A percentile compares a stretch with the other conserved stretches of the same genome.
Conservation (phyloP, 2,888 invertebrate species). For the Marasmarcha lunaedactyla region DNA sequence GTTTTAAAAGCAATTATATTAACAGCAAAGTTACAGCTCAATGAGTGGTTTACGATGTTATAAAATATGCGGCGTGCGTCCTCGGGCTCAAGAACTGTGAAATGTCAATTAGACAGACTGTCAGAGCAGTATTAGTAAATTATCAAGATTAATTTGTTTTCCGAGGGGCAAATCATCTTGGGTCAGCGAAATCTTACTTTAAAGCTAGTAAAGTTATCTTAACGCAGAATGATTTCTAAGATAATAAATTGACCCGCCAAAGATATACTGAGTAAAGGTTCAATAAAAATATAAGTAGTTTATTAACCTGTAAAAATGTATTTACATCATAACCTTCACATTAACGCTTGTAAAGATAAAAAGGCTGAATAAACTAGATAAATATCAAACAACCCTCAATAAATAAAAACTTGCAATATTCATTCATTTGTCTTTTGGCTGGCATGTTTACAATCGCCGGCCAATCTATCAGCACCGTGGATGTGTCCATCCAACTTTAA, state of each 20-base stretch:
- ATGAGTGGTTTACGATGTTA: constrained; percentile 39
- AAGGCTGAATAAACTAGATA: no score
- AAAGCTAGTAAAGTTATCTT: no score
- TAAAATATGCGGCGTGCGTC: constrained; percentile 24
- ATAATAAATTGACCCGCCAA: no score
- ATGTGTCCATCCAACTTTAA: constrained; percentile 23
- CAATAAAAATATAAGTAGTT: no score
- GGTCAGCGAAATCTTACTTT: no score
- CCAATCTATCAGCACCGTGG: constrained; percentile 24
- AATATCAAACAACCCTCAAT: no score
- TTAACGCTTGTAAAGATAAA: no score
- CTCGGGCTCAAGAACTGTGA: constrained; percentile 3
- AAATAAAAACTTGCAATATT: constrained; percentile 4
- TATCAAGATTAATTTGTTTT: background rate
- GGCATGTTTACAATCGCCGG: constrained; percentile 26
- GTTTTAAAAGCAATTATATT: constrained; percentile 29
- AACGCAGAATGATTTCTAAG: no score
- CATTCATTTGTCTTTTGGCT: constrained; percentile 19
- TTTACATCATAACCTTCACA: no score
- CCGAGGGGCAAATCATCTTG: no score
- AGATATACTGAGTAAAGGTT: no score
- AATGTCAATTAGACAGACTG: constrained; percentile 4
- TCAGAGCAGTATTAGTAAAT: constrained; percentile 8
- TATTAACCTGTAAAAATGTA: no score
- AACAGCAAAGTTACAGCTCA: constrained; percentile 30